Evolutionary conservation across 2,888 invertebrate species (phyloP), one percentile per base, ranked within the genome.

Genomic region (Petrolisthes cinctipes): DNA sequence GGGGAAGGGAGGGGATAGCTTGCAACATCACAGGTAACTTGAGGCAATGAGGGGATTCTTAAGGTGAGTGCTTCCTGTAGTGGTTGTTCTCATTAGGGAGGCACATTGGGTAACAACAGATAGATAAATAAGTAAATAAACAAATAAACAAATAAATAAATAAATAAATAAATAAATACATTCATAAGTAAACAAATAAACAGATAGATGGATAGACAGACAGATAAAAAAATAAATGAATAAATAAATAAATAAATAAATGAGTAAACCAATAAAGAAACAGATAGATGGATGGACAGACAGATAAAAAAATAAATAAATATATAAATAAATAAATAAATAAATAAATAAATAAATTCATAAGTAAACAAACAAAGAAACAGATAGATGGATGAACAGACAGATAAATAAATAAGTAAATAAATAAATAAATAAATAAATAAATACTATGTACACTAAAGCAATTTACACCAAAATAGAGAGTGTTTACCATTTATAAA

Each of bases 301-400:
- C 20, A 71, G 14, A 71, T 3, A 71, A 1, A n/a, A 4, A 71
- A 6, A 71, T n/a, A 71, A n/a, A 71, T n/a, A 71, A n/a, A 71
- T n/a, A 61, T 61, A 71, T 71, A 71, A 6, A 71, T 71, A n/a
- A 7, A 71, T 71, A 71, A n/a, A 71, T 71, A 71, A 7, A 71
- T 71, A 5, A 7, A 71, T 71, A 71, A 7, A 71, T 71, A 71
- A 7, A 71, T 71, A 71, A 2, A 71, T n/a, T n/a, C 2, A 71
- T n/a, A 71, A 7, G 5, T n/a, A 71, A n/a, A 6, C 4, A 71
- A n/a, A 71, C 20, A 20, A 71, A 20, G 4, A 71, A 7, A 71
- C 3, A 71, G 4, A 71, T 6, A 71, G 6, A 71, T 71, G 5
- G 6, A 71, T 71, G 37, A 2, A 71, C 3, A 4, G 14, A 71